Conservation (phyloP, 1,140 invertebrate genomes). For the Phthorimaea operculella region DNA sequence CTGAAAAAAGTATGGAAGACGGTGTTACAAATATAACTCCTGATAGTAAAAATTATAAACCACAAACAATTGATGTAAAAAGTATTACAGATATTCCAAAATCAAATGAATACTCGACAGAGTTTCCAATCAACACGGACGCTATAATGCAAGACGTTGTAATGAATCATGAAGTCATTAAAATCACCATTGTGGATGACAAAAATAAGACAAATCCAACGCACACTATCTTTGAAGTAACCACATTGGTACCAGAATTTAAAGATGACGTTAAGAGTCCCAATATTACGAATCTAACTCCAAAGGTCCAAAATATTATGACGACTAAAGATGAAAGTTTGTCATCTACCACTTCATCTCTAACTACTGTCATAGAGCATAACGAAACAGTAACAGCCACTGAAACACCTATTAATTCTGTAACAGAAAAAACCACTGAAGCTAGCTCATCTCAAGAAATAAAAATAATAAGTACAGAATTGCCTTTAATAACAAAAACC, state of each 20-base stretch:
- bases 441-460: background rate
- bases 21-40: background rate
- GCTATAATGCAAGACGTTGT: constrained; percentile 17
- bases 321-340: background rate
- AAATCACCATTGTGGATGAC: constrained; percentile 46
- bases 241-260: constrained; percentile 38
- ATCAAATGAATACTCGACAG: background rate
- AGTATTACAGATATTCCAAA: background rate
- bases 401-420: background rate
- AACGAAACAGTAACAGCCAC: background rate
- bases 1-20: background rate
- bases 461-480: background rate
- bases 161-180: constrained; percentile 49
- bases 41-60: background rate
- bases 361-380: background rate
- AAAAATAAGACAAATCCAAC: constrained; percentile 23
- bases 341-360: background rate
- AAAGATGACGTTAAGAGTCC: constrained; percentile 3
- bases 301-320: background rate
- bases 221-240: constrained; percentile 42
- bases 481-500: background rate
- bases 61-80: background rate
- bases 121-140: background rate
- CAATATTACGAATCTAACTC: background rate
- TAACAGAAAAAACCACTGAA: background rate